Evolutionary conservation across 2,113 vertebrate genomes (phyloP).

Genomic region (Sebastes schlegelii): DNA sequence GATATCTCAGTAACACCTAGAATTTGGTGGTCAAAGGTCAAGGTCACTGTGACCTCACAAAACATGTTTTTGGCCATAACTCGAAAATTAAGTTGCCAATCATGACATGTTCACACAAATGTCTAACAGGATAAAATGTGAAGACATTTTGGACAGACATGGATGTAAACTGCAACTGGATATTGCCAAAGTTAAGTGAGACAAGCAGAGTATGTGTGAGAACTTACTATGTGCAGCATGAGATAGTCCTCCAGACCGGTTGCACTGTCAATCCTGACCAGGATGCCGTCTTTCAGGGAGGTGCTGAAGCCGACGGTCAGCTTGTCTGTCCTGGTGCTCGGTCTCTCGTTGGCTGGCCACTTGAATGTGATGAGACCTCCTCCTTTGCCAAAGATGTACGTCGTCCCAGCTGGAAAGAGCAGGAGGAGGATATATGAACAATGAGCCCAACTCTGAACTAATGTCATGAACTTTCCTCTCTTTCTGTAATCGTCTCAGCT

Average conservation of each 20-base stretch:
- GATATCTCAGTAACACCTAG: no score
- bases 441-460: constrained; percentile 1
- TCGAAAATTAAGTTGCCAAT: no score
- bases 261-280: constrained; percentile 96
- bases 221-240: constrained; percentile 98
- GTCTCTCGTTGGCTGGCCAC: constrained; percentile 97
- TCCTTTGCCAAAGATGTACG: constrained; percentile 97
- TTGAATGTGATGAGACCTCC: constrained; percentile 95
- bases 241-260: constrained; percentile 96
- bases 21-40: no score
- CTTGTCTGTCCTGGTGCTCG: constrained; percentile 95
- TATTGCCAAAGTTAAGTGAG: neutral
- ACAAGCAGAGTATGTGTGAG: neutral
- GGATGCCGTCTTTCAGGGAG: constrained; percentile 94
- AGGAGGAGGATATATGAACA: constrained; percentile 7
- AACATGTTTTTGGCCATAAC: no score
- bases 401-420: constrained; percentile 90
- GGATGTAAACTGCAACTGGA: neutral
- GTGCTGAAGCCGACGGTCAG: constrained; percentile 90
- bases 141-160: no score
- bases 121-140: no score
- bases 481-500: no score
- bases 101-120: no score
- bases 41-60: no score
- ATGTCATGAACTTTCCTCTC: neutral